A percentile compares a stretch with the other conserved stretches of the same genome.
Conservation (phyloP, 2,113 vertebrate genomes). For the Gymnobelideus leadbeateri region DNA sequence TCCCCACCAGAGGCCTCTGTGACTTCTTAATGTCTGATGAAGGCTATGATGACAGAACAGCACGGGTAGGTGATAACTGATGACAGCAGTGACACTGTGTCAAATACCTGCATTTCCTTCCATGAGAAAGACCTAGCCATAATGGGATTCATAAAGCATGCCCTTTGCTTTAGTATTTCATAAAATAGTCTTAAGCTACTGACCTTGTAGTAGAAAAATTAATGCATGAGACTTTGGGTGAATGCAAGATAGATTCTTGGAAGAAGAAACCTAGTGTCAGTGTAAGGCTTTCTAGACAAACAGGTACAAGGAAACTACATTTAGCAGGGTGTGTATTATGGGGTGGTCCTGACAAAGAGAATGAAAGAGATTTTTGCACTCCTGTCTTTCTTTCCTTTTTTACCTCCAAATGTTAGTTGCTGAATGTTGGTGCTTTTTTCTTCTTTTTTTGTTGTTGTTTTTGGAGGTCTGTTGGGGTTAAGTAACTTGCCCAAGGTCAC, state of each 20-base stretch:
- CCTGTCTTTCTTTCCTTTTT: not conserved
- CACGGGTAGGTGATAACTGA: slow-evolving; percentile 88
- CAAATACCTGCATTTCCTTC: not conserved
- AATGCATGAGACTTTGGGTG: not conserved
- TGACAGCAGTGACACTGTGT: not conserved
- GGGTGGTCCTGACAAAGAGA: not conserved
- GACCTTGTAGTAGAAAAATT: not conserved
- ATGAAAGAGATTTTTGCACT: not conserved
- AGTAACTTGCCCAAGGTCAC: no score
- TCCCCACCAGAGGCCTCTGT: slow-evolving; percentile 94
- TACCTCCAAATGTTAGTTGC: not conserved
- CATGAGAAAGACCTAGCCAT: not conserved
- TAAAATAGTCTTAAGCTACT: not conserved
- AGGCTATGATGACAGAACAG: slow-evolving; percentile 89
- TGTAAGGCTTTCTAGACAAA: not conserved
- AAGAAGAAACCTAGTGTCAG: accelerated
- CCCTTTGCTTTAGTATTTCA: not conserved
- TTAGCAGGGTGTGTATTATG: not conserved
- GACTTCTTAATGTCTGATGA: slow-evolving; percentile 91
- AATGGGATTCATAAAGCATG: not conserved
- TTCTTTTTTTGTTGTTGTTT: no score
- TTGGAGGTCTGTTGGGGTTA: no score
- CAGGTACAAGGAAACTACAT: not conserved
- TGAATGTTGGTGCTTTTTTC: not conserved
- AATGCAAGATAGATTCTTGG: not conserved